phyloP scores from a whole-genome alignment of 2,113 vertebrate genomes.

The Macroglossus sobrinus region DNA sequence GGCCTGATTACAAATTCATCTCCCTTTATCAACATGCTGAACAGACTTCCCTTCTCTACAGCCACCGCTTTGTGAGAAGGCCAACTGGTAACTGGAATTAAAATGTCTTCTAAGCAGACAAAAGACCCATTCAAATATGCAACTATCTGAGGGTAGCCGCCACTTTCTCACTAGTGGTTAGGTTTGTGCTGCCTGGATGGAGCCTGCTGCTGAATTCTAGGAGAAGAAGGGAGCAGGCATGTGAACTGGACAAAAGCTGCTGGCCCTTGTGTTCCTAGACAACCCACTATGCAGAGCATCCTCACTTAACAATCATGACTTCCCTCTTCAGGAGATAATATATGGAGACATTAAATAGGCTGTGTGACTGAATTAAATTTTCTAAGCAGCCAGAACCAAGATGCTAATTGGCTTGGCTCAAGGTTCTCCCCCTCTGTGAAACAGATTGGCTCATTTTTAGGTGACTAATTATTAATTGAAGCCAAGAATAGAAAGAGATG shows the following conservation, averaged over 20 bases:
- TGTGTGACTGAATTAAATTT: conserved; percentile 81
- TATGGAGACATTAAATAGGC: conserved; percentile 78
- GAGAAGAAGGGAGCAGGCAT: conserved; percentile 84
- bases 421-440: conserved; percentile 79
- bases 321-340: conserved; percentile 76
- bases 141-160: conserved; percentile 80
- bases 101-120: conserved; percentile 85
- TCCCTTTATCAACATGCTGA: conserved; percentile 75
- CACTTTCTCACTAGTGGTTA: conserved; percentile 83
- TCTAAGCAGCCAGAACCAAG: conserved; percentile 76
- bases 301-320: conserved; percentile 81
- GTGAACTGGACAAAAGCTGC: conserved; percentile 80
- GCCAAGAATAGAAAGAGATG: conserved; percentile 87
- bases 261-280: conserved; percentile 76
- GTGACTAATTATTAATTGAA: conserved; percentile 88
- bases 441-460: conserved; percentile 90
- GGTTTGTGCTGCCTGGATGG: conserved; percentile 76
- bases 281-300: conserved; percentile 68
- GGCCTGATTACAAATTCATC: conserved; percentile 83
- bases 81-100: conserved; percentile 84
- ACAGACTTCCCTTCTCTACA: conserved; percentile 69
- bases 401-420: conserved; percentile 84
- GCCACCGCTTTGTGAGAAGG: conserved; percentile 66
- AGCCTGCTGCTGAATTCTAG: conserved; percentile 80
- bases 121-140: conserved; percentile 87